Base-by-base conservation (phyloP, 2,797 vertebrate species). In the Hozukius guyotensis region DNA sequence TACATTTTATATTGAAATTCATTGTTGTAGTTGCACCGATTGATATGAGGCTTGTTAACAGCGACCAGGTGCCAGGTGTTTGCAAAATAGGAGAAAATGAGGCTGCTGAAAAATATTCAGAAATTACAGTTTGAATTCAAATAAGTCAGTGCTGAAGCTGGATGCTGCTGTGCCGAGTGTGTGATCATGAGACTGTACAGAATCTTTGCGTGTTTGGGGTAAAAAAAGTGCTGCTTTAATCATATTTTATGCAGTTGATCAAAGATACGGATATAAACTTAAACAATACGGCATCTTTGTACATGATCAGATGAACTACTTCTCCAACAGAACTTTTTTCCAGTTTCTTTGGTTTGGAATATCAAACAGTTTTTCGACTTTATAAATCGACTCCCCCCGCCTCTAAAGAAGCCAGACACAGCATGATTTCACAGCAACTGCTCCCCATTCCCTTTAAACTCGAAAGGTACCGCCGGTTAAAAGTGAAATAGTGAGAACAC, bases 361-460 rank as follows among this genome's bases (percentile, higher is more conserved):
- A 61, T 71, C 57, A 8, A 73, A 67, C 24, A 63, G 34, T 76
- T 38, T 71, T 68, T 59, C 2, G 1, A 59, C 60, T 75, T 71
- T 38, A 66, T 49, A 60, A 68, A 80, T 49, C 6, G 14, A 32
- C 55, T 75, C 72, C 42, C 7, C 6, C 31, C 52, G 16, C 69
- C 65, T 78, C 29, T 72, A 59, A 73, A 60, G 64, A 72, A 73
- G 36, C 71, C 65, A 78, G 38, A 31, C 72, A 31, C 76, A 64
- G 66, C 76, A 60, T 38, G 75, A 78, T 71, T 65, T 72, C 29
- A 72, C 1, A 1, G 31, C 10, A 0, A 14, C 56, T 4, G 11
- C 56, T 85, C 27, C 38, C 11, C 16, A 11, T 86, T 86, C 66
- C 32, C 53, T 76, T 77, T 72, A 59, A 78, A 74, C 42, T 87